These are phyloP conservation scores for Liparis tanakae DNA, from an alignment of 2,797 vertebrate species.

Conservation along the genomic window DNA sequence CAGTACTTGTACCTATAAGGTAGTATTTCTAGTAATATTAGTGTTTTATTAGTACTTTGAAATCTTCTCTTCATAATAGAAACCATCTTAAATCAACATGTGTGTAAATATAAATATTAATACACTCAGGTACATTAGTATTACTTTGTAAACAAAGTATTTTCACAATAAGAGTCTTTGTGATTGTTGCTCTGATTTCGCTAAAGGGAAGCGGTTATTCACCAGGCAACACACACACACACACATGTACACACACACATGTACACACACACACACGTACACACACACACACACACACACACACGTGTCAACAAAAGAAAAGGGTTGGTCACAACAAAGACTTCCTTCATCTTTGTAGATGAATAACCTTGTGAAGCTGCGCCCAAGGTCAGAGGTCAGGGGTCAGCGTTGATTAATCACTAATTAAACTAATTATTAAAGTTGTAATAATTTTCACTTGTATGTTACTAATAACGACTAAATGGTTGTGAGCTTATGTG, in stretches of 20 bases:
- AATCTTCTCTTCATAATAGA: neutral
- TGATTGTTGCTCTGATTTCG: constrained; percentile 15
- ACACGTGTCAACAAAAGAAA: too few species aligned
- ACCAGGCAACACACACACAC: constrained; percentile 43
- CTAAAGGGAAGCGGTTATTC: constrained; percentile 48
- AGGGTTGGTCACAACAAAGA: neutral
- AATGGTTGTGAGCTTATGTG: too few species aligned
- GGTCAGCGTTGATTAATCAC: too few species aligned
- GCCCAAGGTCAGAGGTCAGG: too few species aligned
- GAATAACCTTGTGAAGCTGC: neutral
- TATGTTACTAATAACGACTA: too few species aligned
- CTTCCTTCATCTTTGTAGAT: neutral
- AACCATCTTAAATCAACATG: neutral
- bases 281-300: too few species aligned
- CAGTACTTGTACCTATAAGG: neutral
- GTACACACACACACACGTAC: too few species aligned
- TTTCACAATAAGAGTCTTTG: neutral
- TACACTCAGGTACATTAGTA: neutral
- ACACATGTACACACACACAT: too few species aligned
- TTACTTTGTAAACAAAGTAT: neutral
- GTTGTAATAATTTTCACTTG: too few species aligned
- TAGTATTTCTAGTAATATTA: neutral
- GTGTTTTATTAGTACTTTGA: neutral
- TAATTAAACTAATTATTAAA: too few species aligned
- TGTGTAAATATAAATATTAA: neutral